A percentile compares a stretch with the other conserved stretches of the same genome.
Conservation (phyloP, 2,888 invertebrate species). For the Oxyteleia sp. region DNA sequence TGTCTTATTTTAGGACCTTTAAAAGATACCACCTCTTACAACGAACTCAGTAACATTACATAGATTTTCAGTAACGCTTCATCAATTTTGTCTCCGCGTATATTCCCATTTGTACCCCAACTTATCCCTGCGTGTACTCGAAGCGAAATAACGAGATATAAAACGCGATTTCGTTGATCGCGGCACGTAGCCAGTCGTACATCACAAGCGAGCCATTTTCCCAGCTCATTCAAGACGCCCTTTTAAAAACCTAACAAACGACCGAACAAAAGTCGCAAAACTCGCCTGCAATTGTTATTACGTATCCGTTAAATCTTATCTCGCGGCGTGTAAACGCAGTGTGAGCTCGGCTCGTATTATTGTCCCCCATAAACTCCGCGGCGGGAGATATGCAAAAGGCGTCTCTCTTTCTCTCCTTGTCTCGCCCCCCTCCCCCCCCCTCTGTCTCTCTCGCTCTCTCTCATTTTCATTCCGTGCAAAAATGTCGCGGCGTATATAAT, state of each 20-base stretch:
- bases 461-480: constrained; percentile 15
- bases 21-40: no score
- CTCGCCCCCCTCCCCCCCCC: no score
- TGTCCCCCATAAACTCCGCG: constrained; percentile 45
- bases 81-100: no score
- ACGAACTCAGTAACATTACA: no score
- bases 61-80: no score
- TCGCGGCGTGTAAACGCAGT: constrained; percentile 44
- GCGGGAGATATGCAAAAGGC: constrained; percentile 44
- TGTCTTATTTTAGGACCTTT: no score
- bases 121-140: not conserved
- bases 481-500: constrained; percentile 45
- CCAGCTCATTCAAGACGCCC: not conserved
- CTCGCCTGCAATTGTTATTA: constrained; percentile 27
- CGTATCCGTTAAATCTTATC: constrained; percentile 32
- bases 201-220: not conserved
- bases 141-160: constrained; percentile 1
- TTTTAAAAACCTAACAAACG: constrained; percentile 3
- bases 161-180: not conserved
- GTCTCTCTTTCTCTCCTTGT: no score
- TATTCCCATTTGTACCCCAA: no score
- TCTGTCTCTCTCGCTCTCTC: not conserved
- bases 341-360: constrained; percentile 38
- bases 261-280: not conserved
- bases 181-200: not conserved